These are phyloP conservation scores for Melipona quadrifasciata DNA, from an alignment of 1,140 invertebrate genomes.

Conservation along the genomic window DNA sequence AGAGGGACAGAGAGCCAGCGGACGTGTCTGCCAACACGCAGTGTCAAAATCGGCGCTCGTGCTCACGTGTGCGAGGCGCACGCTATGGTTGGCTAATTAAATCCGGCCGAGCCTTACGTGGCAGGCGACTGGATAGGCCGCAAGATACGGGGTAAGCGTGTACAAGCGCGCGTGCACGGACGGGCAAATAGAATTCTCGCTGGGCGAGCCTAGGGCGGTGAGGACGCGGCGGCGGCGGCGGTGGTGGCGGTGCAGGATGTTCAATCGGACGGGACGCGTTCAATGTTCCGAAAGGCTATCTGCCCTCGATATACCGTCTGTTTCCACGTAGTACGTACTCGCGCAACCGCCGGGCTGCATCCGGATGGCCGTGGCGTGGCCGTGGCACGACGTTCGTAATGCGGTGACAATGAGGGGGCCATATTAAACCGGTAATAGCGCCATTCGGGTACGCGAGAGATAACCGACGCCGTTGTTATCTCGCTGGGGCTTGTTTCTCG, in stretches of 20 bases:
- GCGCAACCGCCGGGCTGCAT: not conserved
- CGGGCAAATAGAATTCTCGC: slow-evolving; percentile 74
- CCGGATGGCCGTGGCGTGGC: not conserved
- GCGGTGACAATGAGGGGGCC: slow-evolving; percentile 60
- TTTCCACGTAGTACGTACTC: slow-evolving; percentile 26
- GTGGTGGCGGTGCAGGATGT: slow-evolving; percentile 63
- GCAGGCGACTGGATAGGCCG: slow-evolving; percentile 35
- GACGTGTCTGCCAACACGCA: not conserved
- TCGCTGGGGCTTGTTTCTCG: not conserved
- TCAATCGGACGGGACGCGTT: slow-evolving; percentile 75
- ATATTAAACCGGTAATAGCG: slow-evolving; percentile 68
- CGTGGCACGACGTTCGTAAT: slow-evolving; percentile 56
- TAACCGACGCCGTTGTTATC: slow-evolving; percentile 45
- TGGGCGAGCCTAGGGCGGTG: slow-evolving; percentile 46
- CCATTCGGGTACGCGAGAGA: slow-evolving; percentile 59
- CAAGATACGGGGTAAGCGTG: slow-evolving; percentile 63
- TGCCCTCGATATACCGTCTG: slow-evolving; percentile 71
- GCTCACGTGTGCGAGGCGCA: not conserved
- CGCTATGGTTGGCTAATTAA: slow-evolving; percentile 53
- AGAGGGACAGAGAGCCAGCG: not conserved
- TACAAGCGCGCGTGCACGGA: slow-evolving; percentile 49
- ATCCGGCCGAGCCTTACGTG: slow-evolving; percentile 56
- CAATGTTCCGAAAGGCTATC: slow-evolving; percentile 78
- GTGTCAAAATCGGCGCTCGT: slow-evolving; percentile 25
- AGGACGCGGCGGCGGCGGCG: slow-evolving; percentile 20